Percentiles rank a stretch among this genome's conserved stretches.
phyloP scores from a whole-genome alignment of 2,113 vertebrate species.

The Echinops telfairi region DNA sequence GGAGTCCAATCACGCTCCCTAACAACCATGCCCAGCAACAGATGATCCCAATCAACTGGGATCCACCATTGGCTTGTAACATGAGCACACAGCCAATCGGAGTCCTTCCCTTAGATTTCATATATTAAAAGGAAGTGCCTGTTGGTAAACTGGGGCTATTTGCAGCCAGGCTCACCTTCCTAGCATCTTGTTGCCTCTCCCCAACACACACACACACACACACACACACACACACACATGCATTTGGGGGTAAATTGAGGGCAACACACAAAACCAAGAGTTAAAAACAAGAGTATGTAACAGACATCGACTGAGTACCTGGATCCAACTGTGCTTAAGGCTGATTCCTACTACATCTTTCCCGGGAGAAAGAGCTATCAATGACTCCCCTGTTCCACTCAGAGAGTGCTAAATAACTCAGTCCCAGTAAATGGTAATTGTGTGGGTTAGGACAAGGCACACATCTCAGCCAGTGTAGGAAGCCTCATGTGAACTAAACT shows the following conservation, averaged over 20 bases:
- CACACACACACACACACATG: background rate
- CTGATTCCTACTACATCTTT: background rate
- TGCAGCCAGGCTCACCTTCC: background rate
- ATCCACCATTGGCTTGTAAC: no score
- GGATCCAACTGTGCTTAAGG: background rate
- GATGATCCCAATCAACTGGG: background rate
- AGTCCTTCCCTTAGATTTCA: background rate
- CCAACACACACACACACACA: no score
- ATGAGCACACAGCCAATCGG: background rate
- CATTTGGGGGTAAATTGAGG: background rate
- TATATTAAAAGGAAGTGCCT: background rate
- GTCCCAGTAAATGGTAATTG: background rate
- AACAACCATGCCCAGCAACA: background rate
- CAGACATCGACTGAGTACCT: rapidly evolving
- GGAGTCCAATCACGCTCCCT: background rate
- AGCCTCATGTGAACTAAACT: background rate
- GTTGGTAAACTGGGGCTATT: no score
- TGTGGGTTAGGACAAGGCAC: background rate
- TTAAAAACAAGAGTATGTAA: background rate
- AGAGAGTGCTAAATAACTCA: background rate
- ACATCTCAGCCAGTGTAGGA: background rate
- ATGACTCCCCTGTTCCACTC: background rate
- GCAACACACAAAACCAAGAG: background rate
- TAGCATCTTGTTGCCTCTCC: background rate
- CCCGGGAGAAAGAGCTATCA: background rate